phyloP scores from a whole-genome alignment of 1,140 invertebrate species.

The Micrasema longulum region DNA sequence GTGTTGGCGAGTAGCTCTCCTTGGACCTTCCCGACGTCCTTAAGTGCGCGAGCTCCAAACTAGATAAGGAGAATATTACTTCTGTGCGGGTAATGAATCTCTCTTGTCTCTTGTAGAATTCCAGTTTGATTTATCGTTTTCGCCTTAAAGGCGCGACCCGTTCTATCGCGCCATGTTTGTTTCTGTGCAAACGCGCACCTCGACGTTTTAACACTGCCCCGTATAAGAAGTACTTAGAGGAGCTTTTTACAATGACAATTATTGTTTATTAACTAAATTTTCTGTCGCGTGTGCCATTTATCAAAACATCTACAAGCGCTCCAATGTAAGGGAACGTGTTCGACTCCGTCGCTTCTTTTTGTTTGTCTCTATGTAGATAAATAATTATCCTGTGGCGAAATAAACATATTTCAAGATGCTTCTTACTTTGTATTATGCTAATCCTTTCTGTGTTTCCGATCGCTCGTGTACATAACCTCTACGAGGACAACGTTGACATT shows the following conservation, averaged over 20 bases:
- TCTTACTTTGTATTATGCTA: too few species aligned
- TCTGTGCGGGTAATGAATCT: slow-evolving; percentile 35
- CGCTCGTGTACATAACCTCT: too few species aligned
- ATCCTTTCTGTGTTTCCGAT: too few species aligned
- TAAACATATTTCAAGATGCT: too few species aligned
- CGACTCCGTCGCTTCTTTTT: not conserved
- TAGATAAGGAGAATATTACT: slow-evolving; percentile 35
- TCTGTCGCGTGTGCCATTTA: slow-evolving; percentile 10
- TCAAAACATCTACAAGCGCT: not conserved
- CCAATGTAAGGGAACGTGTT: slow-evolving; percentile 9
- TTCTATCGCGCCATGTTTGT: slow-evolving; percentile 28
- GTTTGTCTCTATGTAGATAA: not conserved
- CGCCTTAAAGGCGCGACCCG: slow-evolving; percentile 33
- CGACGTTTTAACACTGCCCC: slow-evolving; percentile 12
- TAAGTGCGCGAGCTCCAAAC: slow-evolving; percentile 31
- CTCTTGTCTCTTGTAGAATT: slow-evolving; percentile 27
- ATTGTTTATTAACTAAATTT: slow-evolving; percentile 15
- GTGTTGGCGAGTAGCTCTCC: slow-evolving; percentile 17
- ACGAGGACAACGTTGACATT: too few species aligned
- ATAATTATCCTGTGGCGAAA: not conserved
- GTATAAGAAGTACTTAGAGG: not conserved
- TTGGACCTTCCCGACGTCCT: slow-evolving; percentile 11
- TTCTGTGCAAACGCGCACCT: slow-evolving; percentile 4
- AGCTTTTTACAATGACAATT: slow-evolving; percentile 15
- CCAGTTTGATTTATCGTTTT: slow-evolving; percentile 34